Conservation (phyloP, 1,140 invertebrate genomes). For the Drosophila burlai region DNA sequence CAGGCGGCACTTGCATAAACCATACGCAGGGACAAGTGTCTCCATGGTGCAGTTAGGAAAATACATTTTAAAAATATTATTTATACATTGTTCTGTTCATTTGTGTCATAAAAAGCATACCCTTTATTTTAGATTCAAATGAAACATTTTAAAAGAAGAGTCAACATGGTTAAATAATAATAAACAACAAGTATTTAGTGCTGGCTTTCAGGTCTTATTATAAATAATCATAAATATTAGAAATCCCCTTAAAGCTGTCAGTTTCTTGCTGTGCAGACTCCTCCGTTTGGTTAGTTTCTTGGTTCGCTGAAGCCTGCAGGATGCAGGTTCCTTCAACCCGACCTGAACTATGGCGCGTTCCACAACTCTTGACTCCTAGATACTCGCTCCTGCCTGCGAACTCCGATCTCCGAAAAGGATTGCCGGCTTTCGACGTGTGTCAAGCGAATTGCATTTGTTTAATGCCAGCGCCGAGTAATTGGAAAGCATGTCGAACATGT, state of each 20-base stretch:
- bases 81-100: background rate
- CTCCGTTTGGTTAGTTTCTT: constrained; percentile 11
- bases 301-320: constrained; percentile 22
- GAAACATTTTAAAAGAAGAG: background rate
- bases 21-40: constrained; percentile 65
- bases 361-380: background rate
- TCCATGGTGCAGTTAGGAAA: constrained; percentile 7
- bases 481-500: constrained; percentile 61
- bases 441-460: constrained; percentile 61
- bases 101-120: background rate
- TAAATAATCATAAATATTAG: background rate
- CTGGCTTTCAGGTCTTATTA: background rate
- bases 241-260: background rate
- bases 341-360: constrained; percentile 3
- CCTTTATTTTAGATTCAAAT: background rate
- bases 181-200: background rate
- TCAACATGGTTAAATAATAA: background rate
- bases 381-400: background rate
- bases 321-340: constrained; percentile 26
- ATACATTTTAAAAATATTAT: background rate
- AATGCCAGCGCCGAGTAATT: constrained; percentile 67
- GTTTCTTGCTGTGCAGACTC: constrained; percentile 4
- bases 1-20: constrained; percentile 66
- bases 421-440: constrained; percentile 40
- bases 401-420: constrained; percentile 29